Evolutionary conservation across 2,888 invertebrate genomes (phyloP), one percentile per base, ranked within the genome.

Genomic region (Oscheius sp.): DNA sequence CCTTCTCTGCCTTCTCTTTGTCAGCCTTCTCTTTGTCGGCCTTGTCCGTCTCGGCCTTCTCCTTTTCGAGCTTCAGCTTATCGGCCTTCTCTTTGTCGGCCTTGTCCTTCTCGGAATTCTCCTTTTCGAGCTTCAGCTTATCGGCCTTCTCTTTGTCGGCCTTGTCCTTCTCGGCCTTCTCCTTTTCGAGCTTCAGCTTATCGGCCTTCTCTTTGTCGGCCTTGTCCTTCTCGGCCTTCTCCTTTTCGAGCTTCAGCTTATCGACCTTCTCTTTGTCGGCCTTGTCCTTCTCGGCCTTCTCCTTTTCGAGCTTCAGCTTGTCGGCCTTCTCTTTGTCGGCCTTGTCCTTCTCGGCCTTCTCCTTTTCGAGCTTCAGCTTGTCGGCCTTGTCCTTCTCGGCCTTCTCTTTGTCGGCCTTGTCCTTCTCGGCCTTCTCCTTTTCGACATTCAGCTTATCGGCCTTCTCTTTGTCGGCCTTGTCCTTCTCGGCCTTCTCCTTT

Each of bases 11-110:
- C 27, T 58, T 58, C 7, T 58, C 58, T n/a, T 58, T 58, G 12
- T 58, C 58, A n/a, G 29, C 58, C 58, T 58, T 58, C 12, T 58
- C 58, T 27, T 58, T 58, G 12, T 58, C 58, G 27, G 58, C 27
- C 58, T 58, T 58, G 9, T 25, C 25, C 58, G 13, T 58, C 23
- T 58, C 58, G 58, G 58, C 58, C 58, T 58, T 58, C 23, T 58
- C 58, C 27, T 58, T 58, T 7, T 58, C 58, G 23, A n/a, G 6
- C 27, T 58, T 58, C 6, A 9, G 23, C 25, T 52, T 52, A 6
- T 52, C 53, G 21, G 58, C 58, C 58, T 58, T 58, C 12, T 58
- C 58, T 27, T 58, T 58, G 23, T 58, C 58, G 12, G 29, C 7
- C 53, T 52, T 52, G 13, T 16, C 13, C 53, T 52, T 52, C 6